A percentile compares a stretch with the other conserved stretches of the same genome.
phyloP scores from a whole-genome alignment of 2,888 invertebrate genomes.

The Clitarchus hookeri region DNA sequence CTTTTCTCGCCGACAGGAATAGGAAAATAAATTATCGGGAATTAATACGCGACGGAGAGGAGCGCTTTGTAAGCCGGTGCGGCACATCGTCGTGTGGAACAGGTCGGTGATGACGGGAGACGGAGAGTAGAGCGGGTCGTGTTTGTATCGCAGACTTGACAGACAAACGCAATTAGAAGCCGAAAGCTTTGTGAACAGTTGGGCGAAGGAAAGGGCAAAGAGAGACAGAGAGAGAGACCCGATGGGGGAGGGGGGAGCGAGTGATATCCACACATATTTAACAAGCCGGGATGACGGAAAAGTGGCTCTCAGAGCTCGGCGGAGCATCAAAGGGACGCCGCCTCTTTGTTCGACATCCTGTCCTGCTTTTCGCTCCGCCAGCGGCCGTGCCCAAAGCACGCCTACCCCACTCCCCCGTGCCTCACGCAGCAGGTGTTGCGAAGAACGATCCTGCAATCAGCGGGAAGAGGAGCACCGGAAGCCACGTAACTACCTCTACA shows the following conservation, averaged over 20 bases:
- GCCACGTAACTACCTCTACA: no score
- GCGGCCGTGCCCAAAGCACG: not conserved
- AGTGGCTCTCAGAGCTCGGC: not conserved
- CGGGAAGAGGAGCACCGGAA: no score
- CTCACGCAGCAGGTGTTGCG: no score
- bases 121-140: not conserved
- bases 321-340: not conserved
- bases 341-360: not conserved
- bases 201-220: not conserved
- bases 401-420: no score
- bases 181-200: conserved; percentile 10
- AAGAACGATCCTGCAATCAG: no score
- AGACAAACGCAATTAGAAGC: conserved; percentile 3
- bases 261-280: conserved; percentile 14
- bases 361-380: not conserved
- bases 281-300: conserved; percentile 6
- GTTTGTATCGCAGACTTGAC: not conserved
- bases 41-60: no score
- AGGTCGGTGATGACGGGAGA: no score
- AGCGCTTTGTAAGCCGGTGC: no score
- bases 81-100: no score
- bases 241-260: not conserved
- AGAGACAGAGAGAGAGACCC: no score
- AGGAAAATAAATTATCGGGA: no score
- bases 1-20: no score